Percentiles rank a stretch among this genome's conserved stretches.
These are phyloP conservation scores for Caenorhabditis inopinata DNA, from an alignment of 1,140 invertebrate genomes.

Conservation along the genomic window DNA sequence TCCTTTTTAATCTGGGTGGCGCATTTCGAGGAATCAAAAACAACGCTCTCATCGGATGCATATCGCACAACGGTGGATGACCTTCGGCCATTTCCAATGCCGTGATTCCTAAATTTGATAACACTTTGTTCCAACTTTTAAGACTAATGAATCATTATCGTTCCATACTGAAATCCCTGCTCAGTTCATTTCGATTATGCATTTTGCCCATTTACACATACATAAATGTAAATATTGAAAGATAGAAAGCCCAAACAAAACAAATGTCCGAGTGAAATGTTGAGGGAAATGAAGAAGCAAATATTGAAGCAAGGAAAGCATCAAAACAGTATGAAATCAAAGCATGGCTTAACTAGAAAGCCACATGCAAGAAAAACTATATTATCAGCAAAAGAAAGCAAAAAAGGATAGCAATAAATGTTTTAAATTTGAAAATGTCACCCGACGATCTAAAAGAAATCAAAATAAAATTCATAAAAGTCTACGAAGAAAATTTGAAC, in stretches of 20 bases:
- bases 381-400: background rate
- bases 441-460: too few relatives aligned
- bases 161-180: background rate
- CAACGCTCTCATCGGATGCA: constrained; percentile 97
- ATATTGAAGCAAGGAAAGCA: constrained; percentile 7
- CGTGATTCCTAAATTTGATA: constrained; percentile 75
- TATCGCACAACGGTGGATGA: constrained; percentile 86
- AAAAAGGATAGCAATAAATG: too few relatives aligned
- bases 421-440: background rate
- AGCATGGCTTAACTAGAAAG: background rate
- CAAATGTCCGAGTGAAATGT: constrained; percentile 2
- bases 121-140: background rate
- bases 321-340: background rate
- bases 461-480: too few relatives aligned
- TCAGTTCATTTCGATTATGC: background rate
- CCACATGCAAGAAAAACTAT: background rate
- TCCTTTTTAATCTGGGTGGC: constrained; percentile 86
- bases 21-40: constrained; percentile 97
- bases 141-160: background rate
- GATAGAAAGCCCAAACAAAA: background rate
- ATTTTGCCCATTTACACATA: background rate
- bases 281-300: background rate
- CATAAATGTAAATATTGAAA: constrained; percentile 8
- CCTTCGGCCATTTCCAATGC: constrained; percentile 99
- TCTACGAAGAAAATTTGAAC: too few relatives aligned